Conservation (phyloP, 2,113 vertebrate genomes). For the Mastomys coucha region DNA sequence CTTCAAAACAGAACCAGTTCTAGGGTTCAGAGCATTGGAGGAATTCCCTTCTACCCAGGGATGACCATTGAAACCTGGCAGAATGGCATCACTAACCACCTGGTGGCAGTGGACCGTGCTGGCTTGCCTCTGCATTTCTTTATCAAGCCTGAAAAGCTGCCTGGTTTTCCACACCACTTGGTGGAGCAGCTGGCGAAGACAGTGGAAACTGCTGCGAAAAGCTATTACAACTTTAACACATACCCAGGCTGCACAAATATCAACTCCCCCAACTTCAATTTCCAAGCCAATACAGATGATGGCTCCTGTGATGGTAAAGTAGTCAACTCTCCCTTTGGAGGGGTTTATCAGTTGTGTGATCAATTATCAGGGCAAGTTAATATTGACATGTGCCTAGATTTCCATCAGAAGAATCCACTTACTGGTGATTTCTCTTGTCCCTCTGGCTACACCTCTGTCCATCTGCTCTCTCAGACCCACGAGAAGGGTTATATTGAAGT, state of each 20-base stretch:
- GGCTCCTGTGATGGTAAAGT: slow-evolving; percentile 88
- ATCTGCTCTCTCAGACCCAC: slow-evolving; percentile 86
- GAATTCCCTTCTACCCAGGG: slow-evolving; percentile 92
- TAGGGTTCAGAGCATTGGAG: slow-evolving; percentile 90
- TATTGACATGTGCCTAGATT: slow-evolving; percentile 84
- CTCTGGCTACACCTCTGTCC: slow-evolving; percentile 80
- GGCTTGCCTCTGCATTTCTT: slow-evolving; percentile 92
- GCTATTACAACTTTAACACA: slow-evolving; percentile 93
- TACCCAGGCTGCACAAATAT: slow-evolving; percentile 90
- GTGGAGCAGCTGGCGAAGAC: slow-evolving; percentile 86
- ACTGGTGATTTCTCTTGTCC: slow-evolving; percentile 90
- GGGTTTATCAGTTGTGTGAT: slow-evolving; percentile 90
- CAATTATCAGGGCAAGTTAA: slow-evolving; percentile 56
- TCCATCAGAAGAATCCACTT: slow-evolving; percentile 91
- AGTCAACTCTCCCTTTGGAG: slow-evolving; percentile 94
- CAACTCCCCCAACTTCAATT: slow-evolving; percentile 92
- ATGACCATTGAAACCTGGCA: slow-evolving; percentile 95
- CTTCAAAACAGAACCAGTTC: slow-evolving; percentile 91
- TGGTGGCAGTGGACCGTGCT: slow-evolving; percentile 92
- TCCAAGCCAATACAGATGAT: slow-evolving; percentile 93
- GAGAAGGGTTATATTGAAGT: slow-evolving; percentile 89
- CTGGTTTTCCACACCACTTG: slow-evolving; percentile 89
- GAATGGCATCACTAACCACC: slow-evolving; percentile 90
- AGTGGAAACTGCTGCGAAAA: slow-evolving; percentile 86
- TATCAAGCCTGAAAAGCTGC: slow-evolving; percentile 87